Evolutionary conservation across 2,888 invertebrate genomes (phyloP).

Genomic region (Barypeithes pellucidus): DNA sequence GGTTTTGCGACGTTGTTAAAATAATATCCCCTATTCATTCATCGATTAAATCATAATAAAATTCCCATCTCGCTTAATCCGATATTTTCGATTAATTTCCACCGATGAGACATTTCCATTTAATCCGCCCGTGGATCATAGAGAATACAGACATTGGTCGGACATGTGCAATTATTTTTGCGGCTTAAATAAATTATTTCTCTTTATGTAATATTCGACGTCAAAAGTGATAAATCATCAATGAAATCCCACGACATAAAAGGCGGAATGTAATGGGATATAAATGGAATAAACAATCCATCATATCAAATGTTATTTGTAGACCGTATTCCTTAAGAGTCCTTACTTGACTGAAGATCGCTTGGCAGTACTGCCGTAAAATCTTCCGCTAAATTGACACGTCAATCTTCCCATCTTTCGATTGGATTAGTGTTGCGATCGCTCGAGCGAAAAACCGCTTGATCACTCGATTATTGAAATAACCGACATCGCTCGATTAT

Average conservation of each 20-base stretch:
- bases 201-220: conserved; percentile 13
- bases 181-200: conserved; percentile 1
- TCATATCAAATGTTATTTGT: conserved; percentile 4
- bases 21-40: too few species aligned
- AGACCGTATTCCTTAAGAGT: conserved; percentile 1
- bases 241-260: conserved; percentile 13
- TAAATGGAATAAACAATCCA: conserved; percentile 28
- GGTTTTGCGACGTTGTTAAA: too few species aligned
- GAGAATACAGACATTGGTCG: background rate
- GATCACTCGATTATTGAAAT: too few species aligned
- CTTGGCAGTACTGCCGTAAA: too few species aligned
- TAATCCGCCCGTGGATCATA: background rate
- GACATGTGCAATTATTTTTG: conserved; percentile 3
- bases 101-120: background rate
- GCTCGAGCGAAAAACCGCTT: too few species aligned
- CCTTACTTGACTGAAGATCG: too few species aligned
- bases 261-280: conserved; percentile 23
- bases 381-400: too few species aligned
- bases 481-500: too few species aligned
- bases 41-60: too few species aligned
- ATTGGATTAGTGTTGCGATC: too few species aligned
- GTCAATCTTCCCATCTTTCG: too few species aligned
- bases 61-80: background rate
- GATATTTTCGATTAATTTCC: background rate
- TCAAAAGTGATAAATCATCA: conserved; percentile 19